These are phyloP conservation scores for Ectropis crepuscularia DNA, from an alignment of 2,888 invertebrate genomes.

Conservation along the genomic window DNA sequence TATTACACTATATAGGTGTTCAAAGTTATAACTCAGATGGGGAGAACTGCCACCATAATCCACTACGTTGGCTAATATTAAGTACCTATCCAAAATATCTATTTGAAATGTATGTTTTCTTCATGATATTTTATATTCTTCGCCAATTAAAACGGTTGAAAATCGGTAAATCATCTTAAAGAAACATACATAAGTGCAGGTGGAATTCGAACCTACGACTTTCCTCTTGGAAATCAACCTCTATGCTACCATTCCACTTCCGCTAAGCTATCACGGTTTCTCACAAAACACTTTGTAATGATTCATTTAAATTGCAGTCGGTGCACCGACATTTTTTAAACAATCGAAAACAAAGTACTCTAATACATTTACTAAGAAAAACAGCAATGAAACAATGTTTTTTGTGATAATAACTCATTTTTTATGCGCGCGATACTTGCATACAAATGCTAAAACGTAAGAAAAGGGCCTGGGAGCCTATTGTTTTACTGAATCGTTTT, in stretches of 20 bases:
- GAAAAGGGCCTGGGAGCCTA: slow-evolving; percentile 46
- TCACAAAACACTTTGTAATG: slow-evolving; percentile 1
- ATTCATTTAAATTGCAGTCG: slow-evolving; percentile 12
- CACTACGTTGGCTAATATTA: too few relatives aligned
- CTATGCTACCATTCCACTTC: too few relatives aligned
- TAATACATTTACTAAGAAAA: slow-evolving; percentile 9
- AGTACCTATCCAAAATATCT: too few relatives aligned
- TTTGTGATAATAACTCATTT: slow-evolving; percentile 47
- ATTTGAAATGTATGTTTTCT: too few relatives aligned
- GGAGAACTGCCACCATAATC: not conserved
- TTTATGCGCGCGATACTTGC: slow-evolving; percentile 51
- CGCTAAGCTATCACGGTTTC: too few relatives aligned
- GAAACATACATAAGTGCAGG: too few relatives aligned
- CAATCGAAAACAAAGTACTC: slow-evolving; percentile 14
- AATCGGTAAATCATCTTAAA: too few relatives aligned
- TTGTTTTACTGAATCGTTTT: slow-evolving; percentile 52
- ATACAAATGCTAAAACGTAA: slow-evolving; percentile 58
- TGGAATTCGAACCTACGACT: too few relatives aligned
- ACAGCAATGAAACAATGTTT: slow-evolving; percentile 40
- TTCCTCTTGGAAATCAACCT: too few relatives aligned
- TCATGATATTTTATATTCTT: too few relatives aligned
- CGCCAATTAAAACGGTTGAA: too few relatives aligned
- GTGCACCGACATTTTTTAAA: slow-evolving; percentile 2
- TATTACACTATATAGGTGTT: not conserved
- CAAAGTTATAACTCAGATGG: not conserved